Conservation (phyloP, 2,797 vertebrate species). For the Potorous gilbertii region DNA sequence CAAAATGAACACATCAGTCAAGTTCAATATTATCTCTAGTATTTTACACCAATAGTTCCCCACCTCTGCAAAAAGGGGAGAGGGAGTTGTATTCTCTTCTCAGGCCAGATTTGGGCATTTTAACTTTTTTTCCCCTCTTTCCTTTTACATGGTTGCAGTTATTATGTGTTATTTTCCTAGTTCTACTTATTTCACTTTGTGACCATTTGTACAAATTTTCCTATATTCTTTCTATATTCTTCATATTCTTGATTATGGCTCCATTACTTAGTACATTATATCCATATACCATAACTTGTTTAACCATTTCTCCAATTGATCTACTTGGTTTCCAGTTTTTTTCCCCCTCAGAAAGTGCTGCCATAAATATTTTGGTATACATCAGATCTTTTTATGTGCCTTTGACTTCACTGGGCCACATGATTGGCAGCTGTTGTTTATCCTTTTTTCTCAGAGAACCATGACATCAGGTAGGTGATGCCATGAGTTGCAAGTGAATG, state of each 20-base stretch:
- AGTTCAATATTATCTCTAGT: neutral
- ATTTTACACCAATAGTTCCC: neutral
- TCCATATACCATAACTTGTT: neutral
- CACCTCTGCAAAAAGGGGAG: neutral
- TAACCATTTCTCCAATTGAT: neutral
- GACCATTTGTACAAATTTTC: neutral
- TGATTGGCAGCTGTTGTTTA: neutral
- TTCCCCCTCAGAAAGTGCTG: neutral
- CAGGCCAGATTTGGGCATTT: neutral
- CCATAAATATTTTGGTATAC: neutral
- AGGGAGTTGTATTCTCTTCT: neutral
- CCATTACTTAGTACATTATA: neutral
- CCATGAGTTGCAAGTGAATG: too few species aligned
- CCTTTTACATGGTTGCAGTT: neutral
- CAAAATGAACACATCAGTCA: neutral
- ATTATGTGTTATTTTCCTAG: neutral
- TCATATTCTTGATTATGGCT: neutral
- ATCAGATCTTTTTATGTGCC: neutral
- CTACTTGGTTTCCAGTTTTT: neutral
- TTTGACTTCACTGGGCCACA: neutral
- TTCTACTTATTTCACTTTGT: neutral
- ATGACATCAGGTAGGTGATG: too few species aligned
- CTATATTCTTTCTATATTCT: neutral
- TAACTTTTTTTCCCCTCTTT: neutral
- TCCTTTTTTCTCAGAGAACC: too few species aligned